These are phyloP conservation scores for Molanna angustata DNA, from an alignment of 2,888 invertebrate species.

Conservation along the genomic window DNA sequence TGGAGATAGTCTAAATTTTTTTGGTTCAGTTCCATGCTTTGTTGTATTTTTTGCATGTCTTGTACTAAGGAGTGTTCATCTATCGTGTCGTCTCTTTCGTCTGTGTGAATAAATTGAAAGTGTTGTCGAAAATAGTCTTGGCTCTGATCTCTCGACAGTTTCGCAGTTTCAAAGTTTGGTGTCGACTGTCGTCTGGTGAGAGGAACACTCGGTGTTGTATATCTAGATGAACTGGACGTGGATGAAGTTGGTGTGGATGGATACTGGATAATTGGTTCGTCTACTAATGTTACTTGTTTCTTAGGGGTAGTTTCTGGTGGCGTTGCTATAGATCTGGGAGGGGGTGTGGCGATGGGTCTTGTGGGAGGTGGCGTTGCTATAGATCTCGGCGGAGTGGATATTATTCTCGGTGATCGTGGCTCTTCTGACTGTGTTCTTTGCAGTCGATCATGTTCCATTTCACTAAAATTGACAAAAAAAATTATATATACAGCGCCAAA, in stretches of 20 bases:
- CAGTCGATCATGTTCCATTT: conserved; percentile 67
- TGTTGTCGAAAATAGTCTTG: conserved; percentile 56
- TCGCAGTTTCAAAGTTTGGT: conserved; percentile 26
- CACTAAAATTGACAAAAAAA: too few relatives aligned
- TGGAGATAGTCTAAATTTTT: conserved; percentile 53
- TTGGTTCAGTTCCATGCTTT: conserved; percentile 54
- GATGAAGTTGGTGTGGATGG: conserved; percentile 22
- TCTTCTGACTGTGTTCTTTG: conserved; percentile 85
- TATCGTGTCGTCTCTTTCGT: conserved; percentile 53
- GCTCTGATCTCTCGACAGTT: conserved; percentile 25
- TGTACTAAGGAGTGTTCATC: conserved; percentile 41
- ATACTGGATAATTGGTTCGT: conserved; percentile 24
- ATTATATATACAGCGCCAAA: too few relatives aligned
- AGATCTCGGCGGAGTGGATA: conserved; percentile 50
- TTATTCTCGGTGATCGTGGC: conserved; percentile 70
- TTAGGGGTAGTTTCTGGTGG: conserved; percentile 29
- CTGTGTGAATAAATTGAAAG: conserved; percentile 55
- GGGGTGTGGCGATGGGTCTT: conserved; percentile 45
- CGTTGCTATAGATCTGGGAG: conserved; percentile 48
- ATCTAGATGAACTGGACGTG: conserved; percentile 14
- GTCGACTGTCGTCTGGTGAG: conserved; percentile 28
- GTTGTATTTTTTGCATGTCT: conserved; percentile 51
- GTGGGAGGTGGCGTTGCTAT: conserved; percentile 42
- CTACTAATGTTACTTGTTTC: conserved; percentile 29
- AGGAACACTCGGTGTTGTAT: conserved; percentile 20